These are phyloP conservation scores for Zingel zingel DNA, from an alignment of 2,113 vertebrate genomes.

Conservation along the genomic window DNA sequence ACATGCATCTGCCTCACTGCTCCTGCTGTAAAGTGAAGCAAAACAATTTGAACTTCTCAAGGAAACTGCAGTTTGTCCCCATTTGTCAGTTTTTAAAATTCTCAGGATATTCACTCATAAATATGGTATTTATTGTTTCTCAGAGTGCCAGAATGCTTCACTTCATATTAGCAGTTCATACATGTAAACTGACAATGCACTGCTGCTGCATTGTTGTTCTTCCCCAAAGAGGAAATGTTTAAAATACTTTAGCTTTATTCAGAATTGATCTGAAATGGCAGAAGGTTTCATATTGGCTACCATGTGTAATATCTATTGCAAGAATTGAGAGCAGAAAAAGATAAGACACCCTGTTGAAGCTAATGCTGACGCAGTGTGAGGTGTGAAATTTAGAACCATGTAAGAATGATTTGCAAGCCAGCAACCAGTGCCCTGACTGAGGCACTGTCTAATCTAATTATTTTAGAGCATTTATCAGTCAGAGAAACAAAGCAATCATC, in stretches of 20 bases:
- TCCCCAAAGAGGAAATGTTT: neutral
- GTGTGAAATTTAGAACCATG: neutral
- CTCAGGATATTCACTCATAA: neutral
- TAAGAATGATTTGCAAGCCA: neutral
- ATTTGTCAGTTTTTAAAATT: neutral
- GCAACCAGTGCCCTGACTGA: neutral
- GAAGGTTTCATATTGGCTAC: neutral
- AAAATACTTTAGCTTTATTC: neutral
- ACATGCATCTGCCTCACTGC: neutral
- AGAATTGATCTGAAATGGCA: neutral
- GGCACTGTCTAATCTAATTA: neutral
- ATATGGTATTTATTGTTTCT: neutral
- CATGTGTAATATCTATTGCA: neutral
- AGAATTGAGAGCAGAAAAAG: neutral
- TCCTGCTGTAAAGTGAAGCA: slow-evolving; percentile 15
- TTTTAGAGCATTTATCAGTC: slow-evolving; percentile 11
- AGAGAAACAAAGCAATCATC: neutral
- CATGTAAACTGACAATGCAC: neutral
- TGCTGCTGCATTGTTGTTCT: neutral
- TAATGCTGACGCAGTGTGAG: neutral
- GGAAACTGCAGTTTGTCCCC: neutral
- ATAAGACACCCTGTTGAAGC: neutral
- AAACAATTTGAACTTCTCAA: slow-evolving; percentile 1
- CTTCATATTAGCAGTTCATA: neutral
- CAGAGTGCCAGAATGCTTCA: neutral